phyloP scores from a whole-genome alignment of 37 sponge, comb jelly and placozoan species.

The Chondrosia reniformis region DNA sequence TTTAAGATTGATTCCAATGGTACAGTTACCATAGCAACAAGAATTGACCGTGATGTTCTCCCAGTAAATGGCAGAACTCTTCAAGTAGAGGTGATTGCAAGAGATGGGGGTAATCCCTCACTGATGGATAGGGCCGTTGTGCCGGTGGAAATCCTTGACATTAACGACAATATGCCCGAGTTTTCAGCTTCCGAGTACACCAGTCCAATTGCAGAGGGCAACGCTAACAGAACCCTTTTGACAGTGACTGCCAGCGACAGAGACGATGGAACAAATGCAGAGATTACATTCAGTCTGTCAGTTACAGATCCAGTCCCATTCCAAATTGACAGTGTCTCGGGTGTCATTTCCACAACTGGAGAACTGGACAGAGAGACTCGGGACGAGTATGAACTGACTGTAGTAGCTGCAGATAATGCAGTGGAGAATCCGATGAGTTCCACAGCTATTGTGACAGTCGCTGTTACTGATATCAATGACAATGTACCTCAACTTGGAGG shows the following conservation, averaged over 20 bases:
- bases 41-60: constrained; percentile 62
- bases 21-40: constrained; percentile 33
- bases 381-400: constrained; percentile 23
- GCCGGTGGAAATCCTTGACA: constrained; percentile 31
- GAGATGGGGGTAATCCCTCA: constrained; percentile 32
- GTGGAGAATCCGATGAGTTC: not conserved
- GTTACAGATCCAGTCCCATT: not conserved
- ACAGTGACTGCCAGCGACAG: constrained; percentile 40
- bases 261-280: constrained; percentile 53
- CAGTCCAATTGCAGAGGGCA: not conserved
- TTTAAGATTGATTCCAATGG: constrained; percentile 53
- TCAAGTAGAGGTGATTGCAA: constrained; percentile 5
- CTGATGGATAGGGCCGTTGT: constrained; percentile 1
- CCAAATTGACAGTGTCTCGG: constrained; percentile 20
- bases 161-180: constrained; percentile 62
- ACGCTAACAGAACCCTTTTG: constrained; percentile 1
- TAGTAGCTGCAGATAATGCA: constrained; percentile 56
- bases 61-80: not conserved
- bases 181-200: not conserved
- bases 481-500: constrained; percentile 7
- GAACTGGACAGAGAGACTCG: constrained; percentile 35
- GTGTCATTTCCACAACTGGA: constrained; percentile 8
- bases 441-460: constrained; percentile 10
- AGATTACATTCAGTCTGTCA: constrained; percentile 30
- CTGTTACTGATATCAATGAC: constrained; percentile 40